These are phyloP conservation scores for Myocastor coypus DNA, from an alignment of 2,113 vertebrate genomes.

Conservation along the genomic window DNA sequence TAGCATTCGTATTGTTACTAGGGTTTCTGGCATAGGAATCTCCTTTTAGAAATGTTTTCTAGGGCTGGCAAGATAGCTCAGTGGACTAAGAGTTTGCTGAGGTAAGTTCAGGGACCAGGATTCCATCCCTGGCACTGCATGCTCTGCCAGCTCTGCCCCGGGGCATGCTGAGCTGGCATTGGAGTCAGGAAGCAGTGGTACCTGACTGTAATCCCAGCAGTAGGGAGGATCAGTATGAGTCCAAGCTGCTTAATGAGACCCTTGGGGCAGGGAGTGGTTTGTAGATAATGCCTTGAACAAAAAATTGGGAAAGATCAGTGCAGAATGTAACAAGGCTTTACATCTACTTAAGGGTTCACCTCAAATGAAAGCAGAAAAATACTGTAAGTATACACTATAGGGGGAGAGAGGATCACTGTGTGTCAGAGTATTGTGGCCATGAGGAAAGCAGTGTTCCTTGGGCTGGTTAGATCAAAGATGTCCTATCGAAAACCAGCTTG, in stretches of 20 bases:
- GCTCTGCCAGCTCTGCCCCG: no score
- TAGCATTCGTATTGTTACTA: not conserved
- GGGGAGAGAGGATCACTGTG: not conserved
- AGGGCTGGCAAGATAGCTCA: no score
- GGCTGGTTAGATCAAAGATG: not conserved
- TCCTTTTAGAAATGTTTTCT: not conserved
- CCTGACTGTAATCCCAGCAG: no score
- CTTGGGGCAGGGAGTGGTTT: not conserved
- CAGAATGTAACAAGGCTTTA: not conserved
- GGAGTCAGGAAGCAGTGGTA: no score
- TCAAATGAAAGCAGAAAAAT: not conserved
- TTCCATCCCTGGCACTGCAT: no score
- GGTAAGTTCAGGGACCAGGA: no score
- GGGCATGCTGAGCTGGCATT: no score
- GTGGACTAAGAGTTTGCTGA: no score
- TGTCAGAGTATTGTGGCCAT: not conserved
- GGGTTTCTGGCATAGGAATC: not conserved
- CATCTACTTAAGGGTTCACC: not conserved
- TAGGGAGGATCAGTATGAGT: no score
- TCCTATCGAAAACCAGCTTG: not conserved
- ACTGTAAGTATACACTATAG: not conserved
- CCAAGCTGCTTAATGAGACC: no score
- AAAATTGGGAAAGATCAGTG: not conserved
- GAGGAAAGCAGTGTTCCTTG: not conserved
- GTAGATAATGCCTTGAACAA: not conserved